A percentile compares a stretch with the other conserved stretches of the same genome.
Evolutionary conservation across 1,140 invertebrate species (phyloP).

Genomic region (Drosophila parvula): DNA sequence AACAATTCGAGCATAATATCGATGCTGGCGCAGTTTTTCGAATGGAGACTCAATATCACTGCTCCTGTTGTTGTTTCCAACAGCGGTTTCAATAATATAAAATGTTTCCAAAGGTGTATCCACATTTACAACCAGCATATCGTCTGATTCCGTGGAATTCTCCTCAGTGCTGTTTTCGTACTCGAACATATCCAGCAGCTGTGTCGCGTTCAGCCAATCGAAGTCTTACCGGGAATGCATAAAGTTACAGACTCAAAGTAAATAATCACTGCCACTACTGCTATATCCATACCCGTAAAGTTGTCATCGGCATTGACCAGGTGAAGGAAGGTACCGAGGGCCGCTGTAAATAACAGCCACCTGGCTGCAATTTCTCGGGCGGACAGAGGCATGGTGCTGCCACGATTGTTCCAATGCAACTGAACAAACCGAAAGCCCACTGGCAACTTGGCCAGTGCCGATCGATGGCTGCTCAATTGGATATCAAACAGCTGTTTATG

Average conservation of each 20-base stretch:
- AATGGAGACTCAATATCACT: background rate
- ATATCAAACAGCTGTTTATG: conserved; percentile 17
- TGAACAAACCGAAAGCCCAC: conserved; percentile 20
- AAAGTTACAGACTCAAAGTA: conserved; percentile 1
- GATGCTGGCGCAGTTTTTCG: conserved; percentile 9
- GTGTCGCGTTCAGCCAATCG: conserved; percentile 49
- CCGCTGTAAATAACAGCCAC: conserved; percentile 19
- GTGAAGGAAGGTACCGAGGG: background rate
- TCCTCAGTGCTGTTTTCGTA: conserved; percentile 23
- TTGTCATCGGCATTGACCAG: conserved; percentile 15
- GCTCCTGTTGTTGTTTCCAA: background rate
- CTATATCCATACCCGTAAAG: background rate
- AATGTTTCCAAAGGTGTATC: background rate
- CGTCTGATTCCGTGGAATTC: conserved; percentile 4
- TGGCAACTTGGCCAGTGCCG: background rate
- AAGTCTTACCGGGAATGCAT: conserved; percentile 23
- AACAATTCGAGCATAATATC: conserved; percentile 33
- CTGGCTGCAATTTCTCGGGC: conserved; percentile 11
- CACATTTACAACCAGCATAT: background rate
- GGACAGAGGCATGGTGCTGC: conserved; percentile 18
- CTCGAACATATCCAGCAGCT: conserved; percentile 30
- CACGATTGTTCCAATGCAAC: conserved; percentile 21
- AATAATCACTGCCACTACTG: background rate
- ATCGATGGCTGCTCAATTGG: conserved; percentile 4
- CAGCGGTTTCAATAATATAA: background rate